Evolutionary conservation across 2,888 invertebrate species (phyloP).

Genomic region (Prosopocoilus inquinatus): DNA sequence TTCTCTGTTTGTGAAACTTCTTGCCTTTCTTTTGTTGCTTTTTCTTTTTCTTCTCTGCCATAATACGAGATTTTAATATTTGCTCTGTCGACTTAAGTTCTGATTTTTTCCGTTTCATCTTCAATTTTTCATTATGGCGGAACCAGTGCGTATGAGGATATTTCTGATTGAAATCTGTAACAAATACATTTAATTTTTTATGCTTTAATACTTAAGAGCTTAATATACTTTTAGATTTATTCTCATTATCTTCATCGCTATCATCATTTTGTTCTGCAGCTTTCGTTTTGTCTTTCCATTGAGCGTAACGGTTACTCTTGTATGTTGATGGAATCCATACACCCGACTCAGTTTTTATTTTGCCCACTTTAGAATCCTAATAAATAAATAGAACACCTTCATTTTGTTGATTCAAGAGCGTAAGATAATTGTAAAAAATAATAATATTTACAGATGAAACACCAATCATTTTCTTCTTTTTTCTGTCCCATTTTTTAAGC

Average conservation of each 20-base stretch:
- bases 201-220: not conserved
- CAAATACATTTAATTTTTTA: slow-evolving; percentile 10
- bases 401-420: not conserved
- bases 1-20: slow-evolving; percentile 44
- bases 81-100: slow-evolving; percentile 74
- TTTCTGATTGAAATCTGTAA: slow-evolving; percentile 33
- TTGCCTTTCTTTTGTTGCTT: slow-evolving; percentile 54
- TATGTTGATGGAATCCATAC: slow-evolving; percentile 91
- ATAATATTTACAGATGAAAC: slow-evolving; percentile 57
- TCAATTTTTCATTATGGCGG: slow-evolving; percentile 72
- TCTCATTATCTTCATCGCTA: slow-evolving; percentile 49
- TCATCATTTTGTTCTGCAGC: slow-evolving; percentile 49
- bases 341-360: slow-evolving; percentile 94
- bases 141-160: slow-evolving; percentile 72
- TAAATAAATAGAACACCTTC: not conserved
- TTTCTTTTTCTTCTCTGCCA: slow-evolving; percentile 63
- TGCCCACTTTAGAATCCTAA: slow-evolving; percentile 56
- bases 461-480: slow-evolving; percentile 92
- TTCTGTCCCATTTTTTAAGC: slow-evolving; percentile 86
- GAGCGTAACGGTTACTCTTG: slow-evolving; percentile 84
- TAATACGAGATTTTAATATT: slow-evolving; percentile 70
- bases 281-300: slow-evolving; percentile 81
- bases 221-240: slow-evolving; percentile 17
- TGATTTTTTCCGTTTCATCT: slow-evolving; percentile 57
- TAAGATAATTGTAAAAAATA: not conserved